A percentile compares a stretch with the other conserved stretches of the same genome.
Evolutionary conservation across 2,888 invertebrate genomes (phyloP).

Genomic region (Meliscaeva auricollis): DNA sequence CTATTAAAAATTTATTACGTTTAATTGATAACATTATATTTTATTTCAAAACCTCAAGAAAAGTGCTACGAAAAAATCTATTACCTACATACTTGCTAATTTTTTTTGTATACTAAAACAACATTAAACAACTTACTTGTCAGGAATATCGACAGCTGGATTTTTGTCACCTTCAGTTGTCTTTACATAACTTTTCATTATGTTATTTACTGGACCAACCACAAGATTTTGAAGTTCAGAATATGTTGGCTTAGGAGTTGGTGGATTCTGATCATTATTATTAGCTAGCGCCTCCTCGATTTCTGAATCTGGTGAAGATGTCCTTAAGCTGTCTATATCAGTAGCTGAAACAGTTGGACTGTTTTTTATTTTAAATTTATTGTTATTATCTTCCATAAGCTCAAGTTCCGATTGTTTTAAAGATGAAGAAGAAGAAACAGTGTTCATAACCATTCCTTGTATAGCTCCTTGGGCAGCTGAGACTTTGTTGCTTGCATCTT

Average conservation of each 20-base stretch:
- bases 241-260: conserved; percentile 82
- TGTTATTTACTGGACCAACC: conserved; percentile 5
- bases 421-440: conserved; percentile 30
- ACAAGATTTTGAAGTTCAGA: conserved; percentile 80
- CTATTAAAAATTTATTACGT: background rate
- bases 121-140: conserved; percentile 41
- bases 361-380: background rate
- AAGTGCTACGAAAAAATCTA: background rate
- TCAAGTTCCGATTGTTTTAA: conserved; percentile 24
- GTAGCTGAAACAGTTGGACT: conserved; percentile 22
- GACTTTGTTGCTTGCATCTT: conserved; percentile 22
- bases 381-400: background rate
- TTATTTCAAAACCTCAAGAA: background rate
- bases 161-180: background rate
- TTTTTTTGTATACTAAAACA: background rate
- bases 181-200: background rate
- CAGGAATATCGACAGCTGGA: background rate
- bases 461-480: conserved; percentile 18
- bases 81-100: background rate
- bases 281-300: conserved; percentile 82
- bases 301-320: conserved; percentile 83
- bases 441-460: conserved; percentile 28
- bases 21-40: conserved; percentile 2
- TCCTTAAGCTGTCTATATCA: conserved; percentile 82
- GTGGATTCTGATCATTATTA: conserved; percentile 79